Conservation (phyloP, 1,140 invertebrate species). For the Argopecten irradians region DNA sequence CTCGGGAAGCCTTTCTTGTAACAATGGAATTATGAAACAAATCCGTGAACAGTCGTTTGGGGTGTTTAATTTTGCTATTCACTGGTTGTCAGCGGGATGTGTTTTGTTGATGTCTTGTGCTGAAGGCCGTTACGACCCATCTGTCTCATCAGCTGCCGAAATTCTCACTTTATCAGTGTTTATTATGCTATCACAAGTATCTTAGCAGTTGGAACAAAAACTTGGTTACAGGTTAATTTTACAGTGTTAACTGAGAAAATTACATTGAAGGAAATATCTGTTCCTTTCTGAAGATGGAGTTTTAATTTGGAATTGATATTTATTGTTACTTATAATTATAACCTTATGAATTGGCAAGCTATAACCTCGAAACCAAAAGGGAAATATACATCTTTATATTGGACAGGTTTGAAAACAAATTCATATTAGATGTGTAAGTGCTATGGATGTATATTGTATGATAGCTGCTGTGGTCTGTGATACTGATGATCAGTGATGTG, state of each 20-base stretch:
- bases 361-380: too few species aligned
- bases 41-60: not conserved
- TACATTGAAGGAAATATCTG: not conserved
- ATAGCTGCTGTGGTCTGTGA: too few species aligned
- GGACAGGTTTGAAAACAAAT: too few species aligned
- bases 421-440: too few species aligned
- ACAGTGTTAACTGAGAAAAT: not conserved
- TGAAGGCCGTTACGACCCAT: constrained; percentile 6
- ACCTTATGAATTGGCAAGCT: too few species aligned
- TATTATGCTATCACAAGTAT: not conserved
- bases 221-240: not conserved
- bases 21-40: constrained; percentile 16
- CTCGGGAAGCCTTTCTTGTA: not conserved
- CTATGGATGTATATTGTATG: too few species aligned
- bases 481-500: too few species aligned
- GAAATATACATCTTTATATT: too few species aligned
- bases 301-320: too few species aligned
- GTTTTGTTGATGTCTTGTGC: not conserved
- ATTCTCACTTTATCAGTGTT: not conserved
- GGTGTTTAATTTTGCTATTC: constrained; percentile 1
- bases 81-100: not conserved
- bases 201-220: not conserved
- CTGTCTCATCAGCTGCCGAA: constrained; percentile 1
- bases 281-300: not conserved
- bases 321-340: too few species aligned